These are phyloP conservation scores for Argyresthia albistria DNA, from an alignment of 2,888 invertebrate species.

Conservation along the genomic window DNA sequence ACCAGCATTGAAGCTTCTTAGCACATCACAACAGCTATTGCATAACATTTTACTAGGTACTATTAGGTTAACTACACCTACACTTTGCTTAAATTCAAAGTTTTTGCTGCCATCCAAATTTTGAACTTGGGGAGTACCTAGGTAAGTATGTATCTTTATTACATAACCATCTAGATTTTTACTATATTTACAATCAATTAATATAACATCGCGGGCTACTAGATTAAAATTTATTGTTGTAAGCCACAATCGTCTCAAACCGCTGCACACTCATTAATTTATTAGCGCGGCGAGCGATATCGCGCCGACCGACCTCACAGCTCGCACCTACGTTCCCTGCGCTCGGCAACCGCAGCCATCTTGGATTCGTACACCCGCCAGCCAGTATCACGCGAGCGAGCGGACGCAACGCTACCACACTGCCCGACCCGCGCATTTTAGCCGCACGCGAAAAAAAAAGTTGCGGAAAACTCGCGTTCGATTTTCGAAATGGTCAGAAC, in stretches of 20 bases:
- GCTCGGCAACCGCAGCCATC: slow-evolving; percentile 45
- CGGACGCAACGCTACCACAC: slow-evolving; percentile 34
- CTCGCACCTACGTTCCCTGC: slow-evolving; percentile 51
- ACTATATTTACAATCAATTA: too few species aligned
- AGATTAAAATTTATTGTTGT: neutral
- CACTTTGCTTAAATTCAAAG: too few species aligned
- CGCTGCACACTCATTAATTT: slow-evolving; percentile 57
- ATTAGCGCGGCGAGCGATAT: slow-evolving; percentile 53
- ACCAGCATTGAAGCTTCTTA: too few species aligned
- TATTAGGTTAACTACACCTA: too few species aligned
- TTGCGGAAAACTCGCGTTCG: slow-evolving; percentile 19
- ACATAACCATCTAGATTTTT: too few species aligned
- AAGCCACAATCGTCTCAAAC: neutral
- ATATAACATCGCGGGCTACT: too few species aligned
- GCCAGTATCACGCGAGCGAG: slow-evolving; percentile 63
- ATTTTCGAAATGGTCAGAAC: slow-evolving; percentile 41
- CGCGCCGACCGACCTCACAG: slow-evolving; percentile 22
- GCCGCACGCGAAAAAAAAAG: neutral
- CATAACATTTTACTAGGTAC: too few species aligned
- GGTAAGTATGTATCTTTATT: too few species aligned
- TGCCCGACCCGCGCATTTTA: slow-evolving; percentile 22
- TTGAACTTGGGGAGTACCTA: too few species aligned
- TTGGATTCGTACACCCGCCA: slow-evolving; percentile 33
- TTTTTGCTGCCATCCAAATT: too few species aligned
- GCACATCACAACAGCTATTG: too few species aligned